Conservation (phyloP, 2,113 vertebrate genomes). For the Theristicus caerulescens region DNA sequence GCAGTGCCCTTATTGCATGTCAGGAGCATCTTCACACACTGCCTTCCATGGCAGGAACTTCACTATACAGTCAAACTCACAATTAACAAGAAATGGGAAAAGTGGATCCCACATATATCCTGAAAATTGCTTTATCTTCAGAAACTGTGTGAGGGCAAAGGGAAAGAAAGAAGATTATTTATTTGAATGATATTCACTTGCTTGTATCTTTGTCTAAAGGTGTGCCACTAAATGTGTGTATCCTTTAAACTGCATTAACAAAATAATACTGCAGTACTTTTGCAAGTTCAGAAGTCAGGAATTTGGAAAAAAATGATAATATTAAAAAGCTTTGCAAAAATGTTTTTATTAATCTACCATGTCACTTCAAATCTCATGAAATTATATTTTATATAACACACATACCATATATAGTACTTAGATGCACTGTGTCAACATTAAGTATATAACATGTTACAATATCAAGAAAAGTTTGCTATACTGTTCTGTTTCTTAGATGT, state of each 20-base stretch:
- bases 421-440: not conserved
- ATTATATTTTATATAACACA: not conserved
- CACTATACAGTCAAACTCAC: not conserved
- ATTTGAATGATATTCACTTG: not conserved
- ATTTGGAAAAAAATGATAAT: not conserved
- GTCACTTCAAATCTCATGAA: not conserved
- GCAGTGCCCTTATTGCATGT: accelerated
- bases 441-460: not conserved
- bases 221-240: not conserved
- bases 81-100: not conserved
- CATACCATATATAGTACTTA: too few relatives aligned
- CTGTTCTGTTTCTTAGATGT: not conserved
- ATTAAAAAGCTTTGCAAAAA: not conserved
- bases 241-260: not conserved
- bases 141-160: not conserved
- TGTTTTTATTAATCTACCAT: accelerated
- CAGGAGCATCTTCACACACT: not conserved
- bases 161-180: not conserved
- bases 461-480: not conserved
- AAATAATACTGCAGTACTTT: not conserved
- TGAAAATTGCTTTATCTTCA: not conserved
- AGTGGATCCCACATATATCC: not conserved
- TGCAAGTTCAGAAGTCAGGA: not conserved
- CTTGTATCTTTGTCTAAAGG: not conserved
- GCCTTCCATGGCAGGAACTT: not conserved